These are phyloP conservation scores for Cynoglossus semilaevis DNA, from an alignment of 2,113 vertebrate species.

Conservation along the genomic window DNA sequence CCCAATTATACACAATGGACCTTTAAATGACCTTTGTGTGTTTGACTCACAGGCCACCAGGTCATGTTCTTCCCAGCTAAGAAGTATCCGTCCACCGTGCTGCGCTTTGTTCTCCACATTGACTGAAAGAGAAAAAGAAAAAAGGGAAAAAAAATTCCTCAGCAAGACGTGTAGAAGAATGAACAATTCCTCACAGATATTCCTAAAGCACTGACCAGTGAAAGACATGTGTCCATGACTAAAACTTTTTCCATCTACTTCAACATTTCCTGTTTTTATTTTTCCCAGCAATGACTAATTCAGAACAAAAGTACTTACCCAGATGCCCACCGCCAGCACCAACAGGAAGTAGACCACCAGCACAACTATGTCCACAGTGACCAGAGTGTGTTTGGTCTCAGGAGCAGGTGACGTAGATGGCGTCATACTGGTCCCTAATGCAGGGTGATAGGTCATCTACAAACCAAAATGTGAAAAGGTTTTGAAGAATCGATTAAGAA, in stretches of 20 bases:
- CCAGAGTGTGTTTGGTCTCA: slow-evolving; percentile 7
- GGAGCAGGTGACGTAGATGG: background rate
- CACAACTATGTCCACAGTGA: slow-evolving; percentile 51
- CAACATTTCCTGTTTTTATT: too few relatives aligned
- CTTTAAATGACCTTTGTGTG: too few relatives aligned
- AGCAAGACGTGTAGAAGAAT: background rate
- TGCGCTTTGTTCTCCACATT: slow-evolving; percentile 91
- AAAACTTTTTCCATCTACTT: too few relatives aligned
- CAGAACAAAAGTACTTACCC: slow-evolving; percentile 54
- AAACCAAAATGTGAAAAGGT: background rate
- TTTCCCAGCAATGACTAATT: too few relatives aligned
- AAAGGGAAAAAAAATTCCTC: too few relatives aligned
- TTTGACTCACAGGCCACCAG: slow-evolving; percentile 94
- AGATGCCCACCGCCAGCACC: slow-evolving; percentile 55
- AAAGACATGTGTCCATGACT: too few relatives aligned
- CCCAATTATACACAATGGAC: too few relatives aligned
- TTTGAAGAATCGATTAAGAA: background rate
- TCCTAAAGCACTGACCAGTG: too few relatives aligned
- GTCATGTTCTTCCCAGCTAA: slow-evolving; percentile 92
- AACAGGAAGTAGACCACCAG: slow-evolving; percentile 57
- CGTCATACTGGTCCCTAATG: slow-evolving; percentile 9
- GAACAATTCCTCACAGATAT: too few relatives aligned
- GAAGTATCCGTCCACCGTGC: slow-evolving; percentile 94
- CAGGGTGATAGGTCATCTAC: slow-evolving; percentile 19
- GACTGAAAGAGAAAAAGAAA: slow-evolving; percentile 75